Conservation (phyloP, 2,797 vertebrate genomes). For the Acanthopagrus latus region DNA sequence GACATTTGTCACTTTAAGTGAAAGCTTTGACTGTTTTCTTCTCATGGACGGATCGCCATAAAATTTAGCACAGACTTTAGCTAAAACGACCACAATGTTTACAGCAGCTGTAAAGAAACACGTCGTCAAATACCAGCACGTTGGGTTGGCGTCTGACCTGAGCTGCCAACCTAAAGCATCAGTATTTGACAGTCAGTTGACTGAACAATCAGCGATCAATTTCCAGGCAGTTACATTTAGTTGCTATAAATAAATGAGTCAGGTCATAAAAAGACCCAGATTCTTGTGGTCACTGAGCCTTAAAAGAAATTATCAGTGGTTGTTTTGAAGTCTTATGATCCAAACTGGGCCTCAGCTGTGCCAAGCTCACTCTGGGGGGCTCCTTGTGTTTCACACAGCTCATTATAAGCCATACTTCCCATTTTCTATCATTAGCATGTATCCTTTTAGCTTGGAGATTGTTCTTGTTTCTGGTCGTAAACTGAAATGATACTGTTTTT, state of each 20-base stretch:
- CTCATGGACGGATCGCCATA: background rate
- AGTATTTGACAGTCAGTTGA: too few species aligned
- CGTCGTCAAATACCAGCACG: too few species aligned
- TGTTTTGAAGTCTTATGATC: background rate
- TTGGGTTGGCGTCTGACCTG: too few species aligned
- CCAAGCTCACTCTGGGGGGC: background rate
- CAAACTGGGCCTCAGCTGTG: background rate
- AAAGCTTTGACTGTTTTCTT: background rate
- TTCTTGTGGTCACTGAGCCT: background rate
- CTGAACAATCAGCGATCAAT: too few species aligned
- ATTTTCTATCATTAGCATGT: background rate
- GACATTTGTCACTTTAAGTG: background rate
- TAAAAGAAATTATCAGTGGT: background rate
- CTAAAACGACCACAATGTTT: too few species aligned
- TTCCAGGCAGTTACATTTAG: too few species aligned
- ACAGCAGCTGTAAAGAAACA: too few species aligned
- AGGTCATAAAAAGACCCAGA: too few species aligned
- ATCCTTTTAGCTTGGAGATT: too few species aligned
- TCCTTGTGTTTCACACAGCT: background rate
- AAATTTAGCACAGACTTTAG: background rate
- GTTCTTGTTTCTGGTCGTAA: background rate
- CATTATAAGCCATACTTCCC: background rate
- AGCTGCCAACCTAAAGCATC: too few species aligned
- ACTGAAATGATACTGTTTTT: background rate
- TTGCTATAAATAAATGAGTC: too few species aligned